These are phyloP conservation scores for Trachemys scripta DNA, from an alignment of 2,113 vertebrate genomes.

Conservation along the genomic window DNA sequence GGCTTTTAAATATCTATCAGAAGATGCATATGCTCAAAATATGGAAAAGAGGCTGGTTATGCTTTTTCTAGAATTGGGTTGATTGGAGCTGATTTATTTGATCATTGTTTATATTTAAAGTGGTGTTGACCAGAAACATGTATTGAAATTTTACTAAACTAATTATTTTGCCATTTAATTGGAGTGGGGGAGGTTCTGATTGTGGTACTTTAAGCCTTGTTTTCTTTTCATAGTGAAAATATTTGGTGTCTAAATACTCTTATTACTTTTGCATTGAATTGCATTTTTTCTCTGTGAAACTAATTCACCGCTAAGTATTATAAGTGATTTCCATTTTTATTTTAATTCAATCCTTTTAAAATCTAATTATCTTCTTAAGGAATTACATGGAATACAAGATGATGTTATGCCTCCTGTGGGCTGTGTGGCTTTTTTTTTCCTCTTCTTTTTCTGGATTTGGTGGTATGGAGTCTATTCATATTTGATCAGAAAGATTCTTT, in stretches of 20 bases:
- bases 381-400: background rate
- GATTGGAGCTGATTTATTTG: background rate
- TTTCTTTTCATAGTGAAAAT: background rate
- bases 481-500: background rate
- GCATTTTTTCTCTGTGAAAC: background rate
- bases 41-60: rapidly evolving
- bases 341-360: background rate
- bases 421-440: background rate
- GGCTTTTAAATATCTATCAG: background rate
- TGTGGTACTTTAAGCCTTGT: background rate
- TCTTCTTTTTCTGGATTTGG: background rate
- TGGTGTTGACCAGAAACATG: background rate
- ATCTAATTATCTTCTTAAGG: background rate
- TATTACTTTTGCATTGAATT: background rate
- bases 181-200: too few species aligned
- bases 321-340: background rate
- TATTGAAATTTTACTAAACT: background rate
- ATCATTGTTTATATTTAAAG: background rate
- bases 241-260: background rate
- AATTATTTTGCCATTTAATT: background rate
- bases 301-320: background rate
- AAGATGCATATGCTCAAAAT: background rate
- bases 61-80: background rate
- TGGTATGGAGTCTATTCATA: background rate
- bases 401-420: background rate